Evolutionary conservation across 1,140 invertebrate genomes (phyloP).

Genomic region (Laodelphax striatellus): DNA sequence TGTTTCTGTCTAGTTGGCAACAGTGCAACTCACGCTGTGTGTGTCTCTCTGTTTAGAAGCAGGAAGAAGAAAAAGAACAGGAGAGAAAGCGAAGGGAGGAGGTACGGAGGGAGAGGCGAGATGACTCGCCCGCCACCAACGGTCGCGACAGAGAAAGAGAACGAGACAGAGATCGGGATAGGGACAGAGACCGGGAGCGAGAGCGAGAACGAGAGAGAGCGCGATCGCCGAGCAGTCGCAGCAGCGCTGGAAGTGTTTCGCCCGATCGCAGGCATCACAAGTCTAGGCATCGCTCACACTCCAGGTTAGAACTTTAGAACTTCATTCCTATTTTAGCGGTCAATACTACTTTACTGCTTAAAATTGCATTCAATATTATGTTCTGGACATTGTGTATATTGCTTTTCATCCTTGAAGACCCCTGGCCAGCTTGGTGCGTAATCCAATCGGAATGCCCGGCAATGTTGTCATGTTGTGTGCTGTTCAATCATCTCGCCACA

Average conservation of each 20-base stretch:
- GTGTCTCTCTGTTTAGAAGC: constrained; percentile 42
- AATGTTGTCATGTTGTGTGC: too few species aligned
- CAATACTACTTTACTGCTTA: too few species aligned
- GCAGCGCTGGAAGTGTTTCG: not conserved
- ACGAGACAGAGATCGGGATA: constrained; percentile 25
- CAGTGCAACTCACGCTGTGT: not conserved
- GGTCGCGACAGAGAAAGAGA: constrained; percentile 35
- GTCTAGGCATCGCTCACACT: constrained; percentile 1
- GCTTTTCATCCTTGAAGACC: too few species aligned
- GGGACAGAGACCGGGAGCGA: constrained; percentile 20
- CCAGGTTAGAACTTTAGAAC: not conserved
- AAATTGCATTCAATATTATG: too few species aligned
- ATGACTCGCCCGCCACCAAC: constrained; percentile 38
- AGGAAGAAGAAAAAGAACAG: constrained; percentile 37
- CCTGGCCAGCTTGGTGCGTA: too few species aligned
- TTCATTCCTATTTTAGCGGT: too few species aligned
- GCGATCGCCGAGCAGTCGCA: not conserved
- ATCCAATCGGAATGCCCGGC: too few species aligned
- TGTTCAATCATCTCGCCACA: too few species aligned
- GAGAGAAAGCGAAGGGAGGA: constrained; percentile 29
- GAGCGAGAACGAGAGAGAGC: constrained; percentile 19
- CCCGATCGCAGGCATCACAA: not conserved
- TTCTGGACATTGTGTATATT: too few species aligned
- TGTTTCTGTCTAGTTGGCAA: not conserved
- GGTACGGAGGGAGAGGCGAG: constrained; percentile 26